A percentile compares a stretch with the other conserved stretches of the same genome.
phyloP scores from a whole-genome alignment of 1,140 invertebrate genomes.

The Leptinotarsa defecta region DNA sequence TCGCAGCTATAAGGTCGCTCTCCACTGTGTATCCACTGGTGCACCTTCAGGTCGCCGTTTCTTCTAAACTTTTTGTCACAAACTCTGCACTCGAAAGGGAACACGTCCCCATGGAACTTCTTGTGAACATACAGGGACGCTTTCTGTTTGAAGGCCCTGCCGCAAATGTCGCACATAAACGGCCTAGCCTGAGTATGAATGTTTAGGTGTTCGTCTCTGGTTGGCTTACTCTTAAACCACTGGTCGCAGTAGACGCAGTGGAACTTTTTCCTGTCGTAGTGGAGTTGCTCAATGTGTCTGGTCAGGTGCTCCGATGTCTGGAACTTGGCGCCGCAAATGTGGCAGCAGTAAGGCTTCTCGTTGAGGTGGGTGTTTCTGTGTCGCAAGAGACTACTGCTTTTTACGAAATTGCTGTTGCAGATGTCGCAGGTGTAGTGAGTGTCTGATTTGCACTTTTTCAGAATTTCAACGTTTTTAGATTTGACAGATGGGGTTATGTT shows the following conservation, averaged over 20 bases:
- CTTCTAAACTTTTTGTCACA: slow-evolving; percentile 46
- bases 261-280: slow-evolving; percentile 56
- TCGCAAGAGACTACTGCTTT: slow-evolving; percentile 59
- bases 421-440: slow-evolving; percentile 56
- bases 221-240: slow-evolving; percentile 60
- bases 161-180: slow-evolving; percentile 68
- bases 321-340: slow-evolving; percentile 63
- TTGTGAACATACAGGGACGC: slow-evolving; percentile 86
- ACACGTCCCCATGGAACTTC: slow-evolving; percentile 87
- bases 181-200: slow-evolving; percentile 68
- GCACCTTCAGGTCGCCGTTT: slow-evolving; percentile 43
- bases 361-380: slow-evolving; percentile 59
- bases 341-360: slow-evolving; percentile 60
- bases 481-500: slow-evolving; percentile 9
- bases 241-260: slow-evolving; percentile 54
- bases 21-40: slow-evolving; percentile 47
- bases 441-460: slow-evolving; percentile 41
- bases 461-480: slow-evolving; percentile 29
- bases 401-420: slow-evolving; percentile 58
- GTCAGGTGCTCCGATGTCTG: slow-evolving; percentile 38
- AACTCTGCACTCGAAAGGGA: slow-evolving; percentile 88
- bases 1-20: slow-evolving; percentile 47
- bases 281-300: slow-evolving; percentile 47
- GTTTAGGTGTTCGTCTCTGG: slow-evolving; percentile 67
- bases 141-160: slow-evolving; percentile 49